Percentiles rank a stretch among this genome's conserved stretches.
These are phyloP conservation scores for Eriosoma lanigerum DNA, from an alignment of 1,140 invertebrate species.

Conservation along the genomic window DNA sequence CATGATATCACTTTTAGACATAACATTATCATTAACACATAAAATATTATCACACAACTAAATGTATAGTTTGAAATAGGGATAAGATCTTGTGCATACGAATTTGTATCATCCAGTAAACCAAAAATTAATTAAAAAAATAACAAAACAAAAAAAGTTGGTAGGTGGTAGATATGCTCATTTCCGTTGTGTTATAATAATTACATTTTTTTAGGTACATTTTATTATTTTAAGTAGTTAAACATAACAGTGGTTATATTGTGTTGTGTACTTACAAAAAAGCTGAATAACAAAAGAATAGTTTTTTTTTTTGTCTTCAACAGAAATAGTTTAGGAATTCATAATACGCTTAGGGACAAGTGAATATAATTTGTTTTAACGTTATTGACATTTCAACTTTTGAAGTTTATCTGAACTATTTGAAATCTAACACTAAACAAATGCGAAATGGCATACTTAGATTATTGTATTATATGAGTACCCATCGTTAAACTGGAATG, in stretches of 20 bases:
- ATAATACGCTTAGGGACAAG: too few relatives aligned
- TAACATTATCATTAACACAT: too few relatives aligned
- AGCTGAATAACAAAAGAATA: neutral
- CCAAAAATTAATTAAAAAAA: too few relatives aligned
- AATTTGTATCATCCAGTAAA: too few relatives aligned
- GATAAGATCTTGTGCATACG: too few relatives aligned
- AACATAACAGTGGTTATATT: neutral
- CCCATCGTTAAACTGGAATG: too few relatives aligned
- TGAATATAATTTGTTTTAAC: neutral
- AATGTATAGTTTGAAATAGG: too few relatives aligned
- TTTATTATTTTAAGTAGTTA: neutral
- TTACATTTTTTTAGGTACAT: too few relatives aligned
- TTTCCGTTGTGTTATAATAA: neutral
- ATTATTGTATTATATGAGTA: neutral
- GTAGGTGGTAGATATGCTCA: neutral
- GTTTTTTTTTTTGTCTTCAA: neutral
- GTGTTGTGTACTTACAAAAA: neutral
- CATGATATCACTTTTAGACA: too few relatives aligned
- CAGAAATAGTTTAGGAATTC: neutral
- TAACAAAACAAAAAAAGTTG: too few relatives aligned
- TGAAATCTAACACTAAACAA: neutral
- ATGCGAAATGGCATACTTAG: neutral
- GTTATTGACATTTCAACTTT: neutral
- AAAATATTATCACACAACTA: too few relatives aligned
- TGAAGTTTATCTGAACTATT: neutral